A percentile compares a stretch with the other conserved stretches of the same genome.
These are phyloP conservation scores for Vulpes lagopus DNA, from an alignment of 2,113 vertebrate species.

Conservation along the genomic window DNA sequence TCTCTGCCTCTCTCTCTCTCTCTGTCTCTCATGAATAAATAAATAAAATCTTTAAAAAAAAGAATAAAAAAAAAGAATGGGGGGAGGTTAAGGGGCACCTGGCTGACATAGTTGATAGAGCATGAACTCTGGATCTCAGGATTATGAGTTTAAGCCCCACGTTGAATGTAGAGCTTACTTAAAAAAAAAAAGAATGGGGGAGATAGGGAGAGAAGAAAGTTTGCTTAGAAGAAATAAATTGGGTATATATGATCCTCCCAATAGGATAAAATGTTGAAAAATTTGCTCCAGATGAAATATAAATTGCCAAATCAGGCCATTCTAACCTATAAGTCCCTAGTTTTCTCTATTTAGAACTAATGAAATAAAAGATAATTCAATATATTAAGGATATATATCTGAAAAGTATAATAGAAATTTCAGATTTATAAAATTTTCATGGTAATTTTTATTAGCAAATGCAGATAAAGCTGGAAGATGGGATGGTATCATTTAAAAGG, in stretches of 20 bases:
- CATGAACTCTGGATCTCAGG: not conserved
- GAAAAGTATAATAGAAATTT: constrained; percentile 57
- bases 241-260: not conserved
- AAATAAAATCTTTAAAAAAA: too few relatives aligned
- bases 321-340: not conserved
- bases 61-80: too few relatives aligned
- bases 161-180: not conserved
- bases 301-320: not conserved
- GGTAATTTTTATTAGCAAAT: constrained; percentile 73
- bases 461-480: constrained; percentile 35
- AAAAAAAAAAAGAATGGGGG: not conserved
- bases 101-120: not conserved
- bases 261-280: constrained; percentile 26
- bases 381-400: constrained; percentile 36
- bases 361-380: constrained; percentile 60
- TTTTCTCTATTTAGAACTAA: constrained; percentile 55
- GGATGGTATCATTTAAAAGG: constrained; percentile 35
- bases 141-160: not conserved
- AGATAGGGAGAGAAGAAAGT: not conserved
- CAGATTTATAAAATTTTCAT: constrained; percentile 71
- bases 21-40: too few relatives aligned
- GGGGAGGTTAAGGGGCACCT: not conserved
- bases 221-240: not conserved
- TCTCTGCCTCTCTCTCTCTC: too few relatives aligned
- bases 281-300: not conserved